Base-by-base conservation (phyloP, 2,888 invertebrate species). In the Incurvaria masculella region DNA sequence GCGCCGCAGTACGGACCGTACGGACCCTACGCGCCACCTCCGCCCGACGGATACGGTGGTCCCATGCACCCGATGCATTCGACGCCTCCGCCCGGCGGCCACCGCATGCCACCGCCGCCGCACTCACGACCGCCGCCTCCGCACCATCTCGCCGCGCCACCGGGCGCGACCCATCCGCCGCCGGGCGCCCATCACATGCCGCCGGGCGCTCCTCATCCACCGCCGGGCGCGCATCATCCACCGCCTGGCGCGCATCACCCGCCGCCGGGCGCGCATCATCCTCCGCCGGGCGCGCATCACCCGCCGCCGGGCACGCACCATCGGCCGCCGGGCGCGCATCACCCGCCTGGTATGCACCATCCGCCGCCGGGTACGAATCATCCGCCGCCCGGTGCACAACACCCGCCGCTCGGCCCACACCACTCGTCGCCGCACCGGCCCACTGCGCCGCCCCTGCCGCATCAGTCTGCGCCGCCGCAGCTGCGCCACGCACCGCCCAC, bases 1-100 rank as follows among this genome's bases (percentile, higher is more conserved):
- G 79, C 79, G 43, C 79, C 79, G 1, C 74, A 73, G 52, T 78
- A 73, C 56, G 72, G 68, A 0, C 69, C 74, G 1, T 75, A 75
- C 60, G 71, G 72, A 1, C 78, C 76, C 1, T 76, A 75, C 59
- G 75, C 73, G 42, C 74, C 73, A 44, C 55, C 52, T 42, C 53
- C 11, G 3, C 33, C 33, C 11, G 38, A 20, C 45, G 38, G n/a
- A 14, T 21, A 14, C n/a, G 16, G 4, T 21, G 23, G 14, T 16
- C 18, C 23, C 42, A 46, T 41, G 23, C 21, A 16, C 27, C 46
- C 2, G 21, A 46, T 20, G 26, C 41, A 26, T 27, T 2, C 23
- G 33, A 19, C 44, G 20, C 27, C 44, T 18, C 14, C 16, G 4
- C 16, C 43, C n/a, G 10, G 21, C 14, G 14, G 17, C 17, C 26